These are phyloP conservation scores for Drosophila tropicalis DNA, from an alignment of 1,140 invertebrate genomes.

Conservation along the genomic window DNA sequence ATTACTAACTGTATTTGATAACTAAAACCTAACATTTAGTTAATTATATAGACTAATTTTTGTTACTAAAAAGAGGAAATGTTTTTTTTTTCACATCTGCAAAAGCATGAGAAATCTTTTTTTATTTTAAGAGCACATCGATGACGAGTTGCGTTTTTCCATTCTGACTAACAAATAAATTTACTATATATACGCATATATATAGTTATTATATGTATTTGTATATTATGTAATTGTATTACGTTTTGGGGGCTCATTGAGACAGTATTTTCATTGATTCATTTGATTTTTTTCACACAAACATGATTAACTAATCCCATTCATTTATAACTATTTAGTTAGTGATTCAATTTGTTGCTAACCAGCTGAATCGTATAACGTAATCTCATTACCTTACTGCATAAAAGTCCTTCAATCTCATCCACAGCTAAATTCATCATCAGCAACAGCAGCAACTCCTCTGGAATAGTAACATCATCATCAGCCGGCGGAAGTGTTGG, in stretches of 20 bases:
- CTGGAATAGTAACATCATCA: slow-evolving; percentile 45
- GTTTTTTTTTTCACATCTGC: not conserved
- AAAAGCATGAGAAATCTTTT: not conserved
- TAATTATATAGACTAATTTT: not conserved
- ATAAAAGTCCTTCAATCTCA: slow-evolving; percentile 83
- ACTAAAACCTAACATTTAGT: not conserved
- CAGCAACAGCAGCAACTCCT: slow-evolving; percentile 54
- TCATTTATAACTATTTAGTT: slow-evolving; percentile 39
- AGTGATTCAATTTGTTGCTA: slow-evolving; percentile 43
- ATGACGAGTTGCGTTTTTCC: slow-evolving; percentile 32
- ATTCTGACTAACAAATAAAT: slow-evolving; percentile 35
- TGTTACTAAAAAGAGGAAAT: not conserved
- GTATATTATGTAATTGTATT: not conserved
- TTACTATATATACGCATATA: slow-evolving; percentile 36
- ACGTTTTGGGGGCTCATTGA: slow-evolving; percentile 22
- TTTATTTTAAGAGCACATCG: slow-evolving; percentile 15
- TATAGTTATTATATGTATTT: slow-evolving; percentile 1
- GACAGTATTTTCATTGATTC: not conserved
- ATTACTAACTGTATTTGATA: not conserved
- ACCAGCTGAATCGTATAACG: slow-evolving; percentile 41
- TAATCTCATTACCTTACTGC: slow-evolving; percentile 82
- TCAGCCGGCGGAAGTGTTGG: slow-evolving; percentile 23
- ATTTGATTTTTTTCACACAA: slow-evolving; percentile 10
- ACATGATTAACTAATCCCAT: slow-evolving; percentile 10
- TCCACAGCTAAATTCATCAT: slow-evolving; percentile 82